These are phyloP conservation scores for Empis livida DNA, from an alignment of 2,888 invertebrate genomes.

Conservation along the genomic window DNA sequence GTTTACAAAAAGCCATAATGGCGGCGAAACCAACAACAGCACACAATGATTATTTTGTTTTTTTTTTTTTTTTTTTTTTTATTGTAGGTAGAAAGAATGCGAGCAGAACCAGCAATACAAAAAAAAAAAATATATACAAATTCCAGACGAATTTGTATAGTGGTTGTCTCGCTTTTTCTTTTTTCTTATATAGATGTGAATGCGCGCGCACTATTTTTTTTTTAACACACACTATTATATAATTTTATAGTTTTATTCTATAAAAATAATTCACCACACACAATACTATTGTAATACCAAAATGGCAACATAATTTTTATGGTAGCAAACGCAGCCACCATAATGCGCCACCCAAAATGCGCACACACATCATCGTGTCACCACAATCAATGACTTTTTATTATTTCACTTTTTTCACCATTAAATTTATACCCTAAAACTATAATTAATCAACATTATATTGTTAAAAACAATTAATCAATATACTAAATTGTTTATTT, in stretches of 20 bases:
- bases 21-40: constrained; percentile 40
- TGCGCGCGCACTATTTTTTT: constrained; percentile 5
- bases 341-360: constrained; percentile 17
- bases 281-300: background rate
- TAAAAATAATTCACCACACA: background rate
- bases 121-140: background rate
- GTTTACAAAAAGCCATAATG: constrained; percentile 69
- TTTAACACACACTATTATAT: background rate
- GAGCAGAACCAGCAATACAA: background rate
- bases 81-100: background rate
- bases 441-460: constrained; percentile 17
- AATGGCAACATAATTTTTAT: background rate
- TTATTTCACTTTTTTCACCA: constrained; percentile 29
- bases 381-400: constrained; percentile 13
- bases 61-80: background rate
- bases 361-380: constrained; percentile 14
- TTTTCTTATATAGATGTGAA: background rate
- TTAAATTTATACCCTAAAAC: constrained; percentile 25
- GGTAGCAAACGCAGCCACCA: constrained; percentile 11
- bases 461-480: constrained; percentile 21
- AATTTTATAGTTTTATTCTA: background rate
- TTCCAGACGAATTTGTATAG: background rate
- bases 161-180: background rate
- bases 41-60: background rate
- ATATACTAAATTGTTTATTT: constrained; percentile 23